Base-by-base conservation (phyloP, 2,113 vertebrate species). In the Archocentrus centrarchus region DNA sequence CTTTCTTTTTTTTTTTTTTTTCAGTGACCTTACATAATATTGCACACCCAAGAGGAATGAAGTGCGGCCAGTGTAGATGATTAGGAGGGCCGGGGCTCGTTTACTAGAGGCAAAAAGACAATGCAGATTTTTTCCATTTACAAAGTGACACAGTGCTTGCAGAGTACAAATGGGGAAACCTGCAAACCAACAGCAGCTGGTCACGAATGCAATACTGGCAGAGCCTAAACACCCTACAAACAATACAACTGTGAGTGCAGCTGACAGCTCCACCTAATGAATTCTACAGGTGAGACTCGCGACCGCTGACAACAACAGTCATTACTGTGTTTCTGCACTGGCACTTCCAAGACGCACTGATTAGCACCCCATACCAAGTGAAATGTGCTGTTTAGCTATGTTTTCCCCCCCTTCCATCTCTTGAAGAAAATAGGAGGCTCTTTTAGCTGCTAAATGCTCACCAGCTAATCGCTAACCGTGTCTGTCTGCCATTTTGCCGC, bases 81-180 rank as follows among this genome's bases (percentile, higher is more conserved):
- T 86, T 86, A 88, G 83, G 44, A 78, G 80, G 73, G 62, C 75
- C 22, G 75, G 70, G 58, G 58, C 77, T 87, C 84, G 84, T 92
- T 91, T 85, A 81, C 76, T 11, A 64, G 61, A 80, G 83, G 90
- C 84, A 84, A 87, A 87, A 86, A 92, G 82, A 75, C 83, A 47
- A 92, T 91, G 91, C 93, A 90, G 92, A 93, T 93, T 92, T 89
- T 89, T 90, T 91, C 86, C 92, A 93, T 91, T 93, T 91, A 91
- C 86, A 92, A 80, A 89, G 88, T 81, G 75, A 83, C 91, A 91
- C 77, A 80, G 60, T 70, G 87, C 86, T 93, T 75, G 82, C 83
- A 63, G 79, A 20, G 59, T 82, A 87, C 89, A 91, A 92, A 89
- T 86, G 89, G 90, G 3, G 90, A 90, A 92, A 92, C 92, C 79